Percentiles rank a stretch among this genome's conserved stretches.
Evolutionary conservation across 2,888 invertebrate genomes (phyloP).

Genomic region (Autographa gamma): DNA sequence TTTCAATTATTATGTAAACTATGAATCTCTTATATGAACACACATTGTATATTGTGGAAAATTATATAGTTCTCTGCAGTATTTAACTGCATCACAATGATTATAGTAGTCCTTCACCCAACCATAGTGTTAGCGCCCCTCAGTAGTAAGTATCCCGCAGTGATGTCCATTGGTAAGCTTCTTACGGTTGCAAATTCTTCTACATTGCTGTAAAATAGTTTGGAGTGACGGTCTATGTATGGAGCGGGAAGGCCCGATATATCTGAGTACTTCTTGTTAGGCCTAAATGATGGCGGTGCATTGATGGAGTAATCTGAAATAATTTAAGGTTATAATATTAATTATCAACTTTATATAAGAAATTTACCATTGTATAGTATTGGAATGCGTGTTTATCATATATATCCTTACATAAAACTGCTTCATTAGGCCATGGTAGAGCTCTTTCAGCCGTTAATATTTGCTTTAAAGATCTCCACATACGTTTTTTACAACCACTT

Average conservation of each 20-base stretch:
- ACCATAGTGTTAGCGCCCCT: conserved; percentile 94
- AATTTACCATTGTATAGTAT: not conserved
- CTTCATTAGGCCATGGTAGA: conserved; percentile 93
- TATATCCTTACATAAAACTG: conserved; percentile 91
- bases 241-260: conserved; percentile 96
- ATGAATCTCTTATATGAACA: not conserved
- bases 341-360: not conserved
- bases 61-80: not conserved
- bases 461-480: conserved; percentile 97
- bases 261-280: conserved; percentile 98
- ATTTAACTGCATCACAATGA: not conserved
- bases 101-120: conserved; percentile 78
- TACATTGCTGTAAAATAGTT: conserved; percentile 94
- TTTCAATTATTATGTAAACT: too few species aligned
- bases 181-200: conserved; percentile 96
- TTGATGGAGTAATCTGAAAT: conserved; percentile 94
- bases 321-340: conserved; percentile 24
- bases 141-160: conserved; percentile 95
- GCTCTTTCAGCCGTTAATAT: conserved; percentile 94
- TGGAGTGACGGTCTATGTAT: conserved; percentile 97
- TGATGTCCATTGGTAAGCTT: conserved; percentile 96
- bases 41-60: not conserved
- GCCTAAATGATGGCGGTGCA: conserved; percentile 97
- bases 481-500: conserved; percentile 92
- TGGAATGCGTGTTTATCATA: not conserved